These are phyloP conservation scores for Monomorium pharaonis DNA, from an alignment of 1,140 invertebrate genomes.

Conservation along the genomic window DNA sequence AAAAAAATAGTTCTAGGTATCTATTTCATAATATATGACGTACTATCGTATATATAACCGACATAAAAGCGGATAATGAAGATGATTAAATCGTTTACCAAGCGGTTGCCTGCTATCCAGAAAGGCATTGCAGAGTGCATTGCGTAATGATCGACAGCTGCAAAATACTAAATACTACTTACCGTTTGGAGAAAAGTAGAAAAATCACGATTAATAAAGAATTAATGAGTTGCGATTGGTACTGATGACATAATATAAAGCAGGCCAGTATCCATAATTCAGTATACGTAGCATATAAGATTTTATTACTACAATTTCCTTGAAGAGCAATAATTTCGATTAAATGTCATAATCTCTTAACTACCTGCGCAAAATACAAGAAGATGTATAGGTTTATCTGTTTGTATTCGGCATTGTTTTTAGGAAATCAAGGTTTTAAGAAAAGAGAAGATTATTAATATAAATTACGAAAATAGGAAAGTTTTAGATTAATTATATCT, in stretches of 20 bases:
- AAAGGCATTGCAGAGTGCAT: background rate
- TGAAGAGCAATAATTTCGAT: background rate
- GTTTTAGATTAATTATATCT: no score
- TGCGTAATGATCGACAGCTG: background rate
- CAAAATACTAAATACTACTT: background rate
- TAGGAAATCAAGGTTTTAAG: background rate
- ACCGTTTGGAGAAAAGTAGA: background rate
- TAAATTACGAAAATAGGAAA: background rate
- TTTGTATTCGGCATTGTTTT: background rate
- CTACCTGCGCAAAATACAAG: no score
- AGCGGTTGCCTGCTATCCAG: background rate
- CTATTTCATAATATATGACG: background rate
- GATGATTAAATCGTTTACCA: conserved; percentile 7
- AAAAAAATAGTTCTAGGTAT: conserved; percentile 10
- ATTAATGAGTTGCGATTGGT: background rate
- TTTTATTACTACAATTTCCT: background rate
- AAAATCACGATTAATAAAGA: background rate
- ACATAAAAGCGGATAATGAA: conserved; percentile 8
- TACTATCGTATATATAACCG: background rate
- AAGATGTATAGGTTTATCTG: background rate
- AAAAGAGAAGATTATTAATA: background rate
- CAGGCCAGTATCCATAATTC: background rate
- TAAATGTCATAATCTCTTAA: background rate
- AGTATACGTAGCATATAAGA: background rate
- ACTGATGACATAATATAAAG: background rate